Evolutionary conservation across 2,888 invertebrate genomes (phyloP).

Genomic region (Sceliomorpha sp.): DNA sequence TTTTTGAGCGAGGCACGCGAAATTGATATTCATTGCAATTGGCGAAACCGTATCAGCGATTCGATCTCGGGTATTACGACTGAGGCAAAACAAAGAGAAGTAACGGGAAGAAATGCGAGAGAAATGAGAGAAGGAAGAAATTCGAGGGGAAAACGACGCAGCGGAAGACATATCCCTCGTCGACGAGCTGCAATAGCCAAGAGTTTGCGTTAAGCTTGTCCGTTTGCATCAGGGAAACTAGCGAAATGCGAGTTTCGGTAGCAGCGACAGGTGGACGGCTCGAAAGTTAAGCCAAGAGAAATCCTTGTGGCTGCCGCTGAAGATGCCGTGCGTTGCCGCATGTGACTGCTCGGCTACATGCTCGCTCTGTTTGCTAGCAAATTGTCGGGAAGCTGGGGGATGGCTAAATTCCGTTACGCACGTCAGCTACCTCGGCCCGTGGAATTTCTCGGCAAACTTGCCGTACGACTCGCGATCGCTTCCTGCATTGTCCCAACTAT

Average conservation of each 20-base stretch:
- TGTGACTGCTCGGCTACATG: constrained; percentile 6
- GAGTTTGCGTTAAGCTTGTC: constrained; percentile 36
- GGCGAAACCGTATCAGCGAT: no score
- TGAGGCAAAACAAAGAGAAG: no score
- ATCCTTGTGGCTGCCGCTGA: constrained; percentile 39
- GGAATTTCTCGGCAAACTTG: constrained; percentile 25
- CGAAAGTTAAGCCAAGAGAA: constrained; percentile 48
- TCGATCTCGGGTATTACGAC: no score
- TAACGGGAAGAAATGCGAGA: no score
- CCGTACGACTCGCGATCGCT: constrained; percentile 17
- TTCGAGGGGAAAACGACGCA: constrained; percentile 8
- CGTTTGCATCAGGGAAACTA: constrained; percentile 37
- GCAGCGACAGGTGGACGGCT: constrained; percentile 48
- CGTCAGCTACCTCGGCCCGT: constrained; percentile 26
- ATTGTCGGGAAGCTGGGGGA: constrained; percentile 25
- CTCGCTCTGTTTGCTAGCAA: constrained; percentile 30
- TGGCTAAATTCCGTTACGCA: constrained; percentile 29
- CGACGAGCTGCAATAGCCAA: constrained; percentile 22
- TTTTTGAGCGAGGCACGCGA: no score
- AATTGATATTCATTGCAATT: no score
- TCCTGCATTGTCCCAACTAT: constrained; percentile 16
- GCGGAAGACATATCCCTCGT: constrained; percentile 19
- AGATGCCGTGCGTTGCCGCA: constrained; percentile 3
- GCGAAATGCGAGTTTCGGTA: constrained; percentile 40
- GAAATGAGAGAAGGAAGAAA: no score